phyloP scores from a whole-genome alignment of 2,113 vertebrate species.

The Actenoides hombroni region DNA sequence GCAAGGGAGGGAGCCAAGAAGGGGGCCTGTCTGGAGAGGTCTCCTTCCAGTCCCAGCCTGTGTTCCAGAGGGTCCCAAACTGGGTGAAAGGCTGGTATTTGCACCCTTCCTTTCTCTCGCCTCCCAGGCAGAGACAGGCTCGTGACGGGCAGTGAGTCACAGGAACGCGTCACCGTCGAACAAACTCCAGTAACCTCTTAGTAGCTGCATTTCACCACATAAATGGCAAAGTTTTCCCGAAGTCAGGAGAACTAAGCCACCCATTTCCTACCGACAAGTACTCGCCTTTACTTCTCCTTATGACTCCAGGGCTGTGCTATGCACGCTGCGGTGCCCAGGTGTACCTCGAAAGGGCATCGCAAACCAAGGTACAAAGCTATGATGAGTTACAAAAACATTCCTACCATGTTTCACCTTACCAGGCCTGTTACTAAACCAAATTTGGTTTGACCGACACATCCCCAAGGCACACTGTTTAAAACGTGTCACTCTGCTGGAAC shows the following conservation, averaged over 20 bases:
- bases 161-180: background rate
- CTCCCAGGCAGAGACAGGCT: background rate
- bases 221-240: background rate
- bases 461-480: background rate
- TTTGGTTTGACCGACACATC: background rate
- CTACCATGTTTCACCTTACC: background rate
- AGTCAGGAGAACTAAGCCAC: background rate
- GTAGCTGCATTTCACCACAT: background rate
- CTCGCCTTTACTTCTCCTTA: background rate
- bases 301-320: background rate
- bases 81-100: background rate
- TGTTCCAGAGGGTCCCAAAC: background rate
- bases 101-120: background rate
- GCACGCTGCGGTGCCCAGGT: accelerated
- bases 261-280: background rate
- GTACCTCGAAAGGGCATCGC: background rate
- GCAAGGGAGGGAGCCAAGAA: accelerated
- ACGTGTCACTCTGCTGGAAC: background rate
- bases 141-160: background rate
- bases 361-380: background rate
- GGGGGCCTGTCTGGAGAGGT: background rate
- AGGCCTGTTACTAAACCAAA: background rate
- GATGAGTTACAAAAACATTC: background rate
- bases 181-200: slow-evolving; percentile 39
- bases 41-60: background rate